Conservation (phyloP, 2,113 vertebrate genomes). For the Stegostoma tigrinum region DNA sequence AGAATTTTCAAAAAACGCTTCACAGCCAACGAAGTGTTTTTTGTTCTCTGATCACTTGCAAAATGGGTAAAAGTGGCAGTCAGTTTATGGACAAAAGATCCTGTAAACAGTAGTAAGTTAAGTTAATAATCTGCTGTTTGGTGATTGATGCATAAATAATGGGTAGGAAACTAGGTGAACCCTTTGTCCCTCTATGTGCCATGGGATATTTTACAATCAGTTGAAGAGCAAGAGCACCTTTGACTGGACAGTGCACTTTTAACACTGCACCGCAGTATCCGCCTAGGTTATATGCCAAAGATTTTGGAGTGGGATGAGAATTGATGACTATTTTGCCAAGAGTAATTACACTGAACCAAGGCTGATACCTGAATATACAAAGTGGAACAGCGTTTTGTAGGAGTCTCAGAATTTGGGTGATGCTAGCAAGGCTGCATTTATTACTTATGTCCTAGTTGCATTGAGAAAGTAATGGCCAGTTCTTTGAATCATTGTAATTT, state of each 20-base stretch:
- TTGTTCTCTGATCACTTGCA: neutral
- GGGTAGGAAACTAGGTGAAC: neutral
- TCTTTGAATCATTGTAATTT: neutral
- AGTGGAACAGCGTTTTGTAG: neutral
- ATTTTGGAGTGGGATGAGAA: neutral
- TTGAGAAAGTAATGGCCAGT: neutral
- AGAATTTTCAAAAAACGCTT: neutral
- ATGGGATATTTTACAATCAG: neutral
- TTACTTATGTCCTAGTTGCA: neutral
- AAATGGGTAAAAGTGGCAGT: neutral
- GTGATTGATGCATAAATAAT: neutral
- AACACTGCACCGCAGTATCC: neutral
- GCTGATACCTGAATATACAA: neutral
- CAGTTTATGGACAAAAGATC: neutral
- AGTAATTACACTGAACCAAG: neutral
- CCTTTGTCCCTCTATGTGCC: neutral
- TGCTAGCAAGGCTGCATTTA: neutral
- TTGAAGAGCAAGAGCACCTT: neutral
- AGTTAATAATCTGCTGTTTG: neutral
- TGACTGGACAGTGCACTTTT: neutral
- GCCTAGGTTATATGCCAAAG: neutral
- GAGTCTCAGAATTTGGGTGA: neutral
- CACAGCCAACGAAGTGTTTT: neutral
- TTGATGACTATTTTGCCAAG: neutral
- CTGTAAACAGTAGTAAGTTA: neutral